These are phyloP conservation scores for Cheilosia impressa DNA, from an alignment of 2,888 invertebrate genomes.

Conservation along the genomic window DNA sequence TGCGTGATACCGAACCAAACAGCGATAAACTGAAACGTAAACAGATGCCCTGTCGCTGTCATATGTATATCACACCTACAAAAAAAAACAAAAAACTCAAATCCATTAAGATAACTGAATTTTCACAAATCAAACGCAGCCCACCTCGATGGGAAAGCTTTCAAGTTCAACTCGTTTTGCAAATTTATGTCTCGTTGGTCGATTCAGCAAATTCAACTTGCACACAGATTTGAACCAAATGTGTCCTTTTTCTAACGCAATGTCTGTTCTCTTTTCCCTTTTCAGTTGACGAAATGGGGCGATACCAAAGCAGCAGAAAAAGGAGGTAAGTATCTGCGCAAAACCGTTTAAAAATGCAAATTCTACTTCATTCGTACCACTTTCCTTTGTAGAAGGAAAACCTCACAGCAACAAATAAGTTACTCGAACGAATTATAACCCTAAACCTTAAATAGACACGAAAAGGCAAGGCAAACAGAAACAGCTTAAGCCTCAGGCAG, in stretches of 20 bases:
- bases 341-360: constrained; percentile 58
- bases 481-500: constrained; percentile 48
- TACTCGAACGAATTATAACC: constrained; percentile 29
- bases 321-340: constrained; percentile 78
- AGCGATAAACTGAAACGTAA: constrained; percentile 28
- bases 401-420: constrained; percentile 10
- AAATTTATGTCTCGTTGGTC: background rate
- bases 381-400: constrained; percentile 20
- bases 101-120: constrained; percentile 6
- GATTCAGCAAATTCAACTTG: background rate
- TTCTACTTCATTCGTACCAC: constrained; percentile 40
- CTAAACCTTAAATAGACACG: constrained; percentile 64
- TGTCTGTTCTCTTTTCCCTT: constrained; percentile 76
- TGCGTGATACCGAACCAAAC: constrained; percentile 58
- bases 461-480: constrained; percentile 64
- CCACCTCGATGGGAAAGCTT: no score
- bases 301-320: constrained; percentile 81
- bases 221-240: background rate
- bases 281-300: constrained; percentile 91
- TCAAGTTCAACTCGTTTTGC: no score
- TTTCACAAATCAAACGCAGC: no score
- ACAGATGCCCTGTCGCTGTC: background rate
- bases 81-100: background rate
- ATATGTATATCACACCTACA: background rate
- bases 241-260: background rate